Conservation (phyloP, 2,797 vertebrate genomes). For the Danio aesculapii region DNA sequence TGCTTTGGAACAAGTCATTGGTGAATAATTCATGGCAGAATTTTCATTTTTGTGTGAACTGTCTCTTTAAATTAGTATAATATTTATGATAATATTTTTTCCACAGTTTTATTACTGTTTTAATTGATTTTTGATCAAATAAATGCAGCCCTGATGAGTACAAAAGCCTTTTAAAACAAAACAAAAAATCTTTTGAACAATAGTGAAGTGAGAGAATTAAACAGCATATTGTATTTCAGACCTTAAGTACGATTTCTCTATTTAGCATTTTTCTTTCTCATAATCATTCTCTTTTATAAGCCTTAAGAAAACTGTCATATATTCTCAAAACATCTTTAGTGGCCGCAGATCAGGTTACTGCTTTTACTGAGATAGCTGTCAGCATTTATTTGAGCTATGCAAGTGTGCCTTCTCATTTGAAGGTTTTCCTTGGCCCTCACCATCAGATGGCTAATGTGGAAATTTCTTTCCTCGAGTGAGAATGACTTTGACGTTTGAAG, state of each 20-base stretch:
- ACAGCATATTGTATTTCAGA: neutral
- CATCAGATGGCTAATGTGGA: slow-evolving; percentile 32
- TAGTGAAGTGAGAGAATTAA: neutral
- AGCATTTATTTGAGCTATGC: slow-evolving; percentile 23
- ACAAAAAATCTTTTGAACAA: neutral
- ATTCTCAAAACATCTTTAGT: slow-evolving; percentile 31
- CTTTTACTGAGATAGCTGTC: slow-evolving; percentile 26
- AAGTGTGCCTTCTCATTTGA: slow-evolving; percentile 13
- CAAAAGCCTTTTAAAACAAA: neutral
- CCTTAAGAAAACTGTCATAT: slow-evolving; percentile 17
- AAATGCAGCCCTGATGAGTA: neutral
- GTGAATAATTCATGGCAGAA: too few species aligned
- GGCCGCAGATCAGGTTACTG: slow-evolving; percentile 8
- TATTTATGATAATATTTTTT: too few species aligned
- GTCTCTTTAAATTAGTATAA: too few species aligned
- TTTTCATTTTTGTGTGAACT: too few species aligned
- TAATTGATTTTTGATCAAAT: neutral
- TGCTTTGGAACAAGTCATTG: too few species aligned
- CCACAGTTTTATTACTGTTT: too few species aligned
- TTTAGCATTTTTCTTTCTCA: too few species aligned
- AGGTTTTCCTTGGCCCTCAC: slow-evolving; percentile 39
- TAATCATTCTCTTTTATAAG: slow-evolving; percentile 2
- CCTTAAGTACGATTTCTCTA: too few species aligned
- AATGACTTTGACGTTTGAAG: slow-evolving; percentile 25
- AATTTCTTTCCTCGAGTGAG: slow-evolving; percentile 20